phyloP scores from a whole-genome alignment of 2,888 invertebrate genomes.

The Tenthredo amoena region DNA sequence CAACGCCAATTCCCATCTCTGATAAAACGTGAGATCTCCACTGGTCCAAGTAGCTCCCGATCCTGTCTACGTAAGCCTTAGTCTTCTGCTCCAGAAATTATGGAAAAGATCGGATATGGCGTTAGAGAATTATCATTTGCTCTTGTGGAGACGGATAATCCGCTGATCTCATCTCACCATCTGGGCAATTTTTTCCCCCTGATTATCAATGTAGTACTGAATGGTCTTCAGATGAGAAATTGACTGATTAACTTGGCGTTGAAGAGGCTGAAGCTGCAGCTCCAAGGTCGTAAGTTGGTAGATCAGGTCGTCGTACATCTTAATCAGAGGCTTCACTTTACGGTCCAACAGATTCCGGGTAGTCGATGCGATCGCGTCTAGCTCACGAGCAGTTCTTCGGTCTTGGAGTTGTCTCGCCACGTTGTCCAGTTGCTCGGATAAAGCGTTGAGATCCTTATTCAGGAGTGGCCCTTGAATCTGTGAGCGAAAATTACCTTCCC shows the following conservation, averaged over 20 bases:
- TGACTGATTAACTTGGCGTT: slow-evolving; percentile 86
- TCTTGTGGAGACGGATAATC: neutral
- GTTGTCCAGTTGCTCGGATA: slow-evolving; percentile 84
- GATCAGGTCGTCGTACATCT: slow-evolving; percentile 85
- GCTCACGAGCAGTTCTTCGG: slow-evolving; percentile 84
- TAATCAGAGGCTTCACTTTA: slow-evolving; percentile 85
- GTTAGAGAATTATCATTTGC: neutral
- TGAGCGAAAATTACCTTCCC: slow-evolving; percentile 67
- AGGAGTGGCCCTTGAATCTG: slow-evolving; percentile 83
- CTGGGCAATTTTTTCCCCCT: slow-evolving; percentile 85
- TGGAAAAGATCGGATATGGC: slow-evolving; percentile 19
- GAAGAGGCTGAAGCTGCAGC: slow-evolving; percentile 86
- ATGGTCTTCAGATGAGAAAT: slow-evolving; percentile 88
- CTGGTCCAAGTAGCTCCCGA: slow-evolving; percentile 84
- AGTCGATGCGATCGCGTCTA: slow-evolving; percentile 85
- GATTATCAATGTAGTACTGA: slow-evolving; percentile 87
- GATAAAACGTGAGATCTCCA: slow-evolving; percentile 84
- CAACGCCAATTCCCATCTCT: slow-evolving; percentile 83
- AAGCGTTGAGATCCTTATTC: slow-evolving; percentile 82
- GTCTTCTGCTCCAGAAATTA: slow-evolving; percentile 78
- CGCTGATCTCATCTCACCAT: slow-evolving; percentile 79
- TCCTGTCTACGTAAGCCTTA: slow-evolving; percentile 80
- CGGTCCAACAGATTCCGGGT: slow-evolving; percentile 84
- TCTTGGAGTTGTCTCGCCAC: slow-evolving; percentile 86
- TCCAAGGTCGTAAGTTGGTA: slow-evolving; percentile 89